Base-by-base conservation (phyloP, 2,797 vertebrate genomes). In the Pelobates cultripes region DNA sequence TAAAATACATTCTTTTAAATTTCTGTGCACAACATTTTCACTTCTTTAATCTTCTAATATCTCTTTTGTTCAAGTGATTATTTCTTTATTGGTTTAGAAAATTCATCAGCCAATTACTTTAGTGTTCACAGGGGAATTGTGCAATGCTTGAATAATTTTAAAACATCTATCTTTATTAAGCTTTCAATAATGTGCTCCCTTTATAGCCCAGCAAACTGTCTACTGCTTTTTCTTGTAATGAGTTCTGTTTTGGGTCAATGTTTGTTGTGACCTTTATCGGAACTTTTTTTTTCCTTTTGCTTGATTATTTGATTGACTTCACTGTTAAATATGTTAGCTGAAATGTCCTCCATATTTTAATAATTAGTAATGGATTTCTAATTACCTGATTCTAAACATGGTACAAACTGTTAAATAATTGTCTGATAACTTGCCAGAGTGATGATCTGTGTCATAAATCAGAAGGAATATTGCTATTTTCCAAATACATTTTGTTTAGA, bases 101-200 rank as follows among this genome's bases (percentile, higher is more conserved):
- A 75, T 51, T 76, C 75, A 70, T 63, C 73, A 81, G 73, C 76
- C 79, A 75, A 76, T 81, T 81, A 76, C 79, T 81, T 81, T 70
- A 81, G 67, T 70, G 73, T 67, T 81, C 79, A 47, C 66, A 10
- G 55, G 66, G 79, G 79, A 81, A 60, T 81, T 76, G 63, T 71
- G 47, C 75, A 75, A 43, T 69, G 67, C 47, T 55, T 70, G 73
- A 81, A 81, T 81, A 81, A 81, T 75, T 75, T 81, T 53, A 70
- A 75, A 68, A 70, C 79, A 81, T 81, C 79, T 81, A 81, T 76
- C 80, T 82, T 82, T 82, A 82, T 82, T 77, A 82, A 77, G 74
- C 60, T 63, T 81, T 76, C 80, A 81, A 71, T 81, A 75, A 81
- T 45, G 78, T 75, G 64, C 61, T 81, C 73, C 60, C 70, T 72